Evolutionary conservation across 1,140 invertebrate genomes (phyloP), one percentile per base, ranked within the genome.

Genomic region (Hyposmocoma kahamanoa): DNA sequence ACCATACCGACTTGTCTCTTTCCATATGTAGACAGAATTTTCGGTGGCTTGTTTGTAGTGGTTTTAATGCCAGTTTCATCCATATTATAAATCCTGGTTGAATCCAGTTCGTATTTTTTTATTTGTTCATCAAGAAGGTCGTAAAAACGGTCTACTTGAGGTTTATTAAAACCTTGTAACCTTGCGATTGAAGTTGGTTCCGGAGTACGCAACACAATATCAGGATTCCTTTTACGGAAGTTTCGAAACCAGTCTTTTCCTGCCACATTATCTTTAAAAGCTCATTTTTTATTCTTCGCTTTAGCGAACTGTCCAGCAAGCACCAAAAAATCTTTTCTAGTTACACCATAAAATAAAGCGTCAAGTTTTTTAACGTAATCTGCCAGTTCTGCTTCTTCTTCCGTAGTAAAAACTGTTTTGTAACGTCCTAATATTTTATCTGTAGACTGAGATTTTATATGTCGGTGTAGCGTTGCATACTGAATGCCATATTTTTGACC

Each of bases 11-110:
- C 54, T 56, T 67, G 52, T 36, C 57, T 66, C 22, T 56, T 59
- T 15, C 65, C 71, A 45, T 59, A 63, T 15, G 22, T 13, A 20
- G 66, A 51, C 28, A 79, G 46, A 11, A 81, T 50, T 58, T 76
- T 71, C 11, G 61, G 50, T 42, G 47, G 44, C 55, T 65, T 72
- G 15, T 52, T 71, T 41, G 62, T 51, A 4, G 76, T 62, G 5
- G 74, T 70, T 13, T 61, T 56, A 9, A 79, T 47, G 6, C 61
- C 63, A 10, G 66, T 70, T 59, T 81, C 69, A 52, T 85, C 78
- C 10, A 73, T 54, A 42, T 84, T 84, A 53, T 65, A 81, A 4
- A 56, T 38, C 20, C 30, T 46, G 17, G n/a, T 26, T 13, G 19
- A 42, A 50, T 32, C 39, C 32, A 56, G 42, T 5, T 43, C 19